Evolutionary conservation across 2,888 invertebrate species (phyloP).

Genomic region (Catocala nupta): DNA sequence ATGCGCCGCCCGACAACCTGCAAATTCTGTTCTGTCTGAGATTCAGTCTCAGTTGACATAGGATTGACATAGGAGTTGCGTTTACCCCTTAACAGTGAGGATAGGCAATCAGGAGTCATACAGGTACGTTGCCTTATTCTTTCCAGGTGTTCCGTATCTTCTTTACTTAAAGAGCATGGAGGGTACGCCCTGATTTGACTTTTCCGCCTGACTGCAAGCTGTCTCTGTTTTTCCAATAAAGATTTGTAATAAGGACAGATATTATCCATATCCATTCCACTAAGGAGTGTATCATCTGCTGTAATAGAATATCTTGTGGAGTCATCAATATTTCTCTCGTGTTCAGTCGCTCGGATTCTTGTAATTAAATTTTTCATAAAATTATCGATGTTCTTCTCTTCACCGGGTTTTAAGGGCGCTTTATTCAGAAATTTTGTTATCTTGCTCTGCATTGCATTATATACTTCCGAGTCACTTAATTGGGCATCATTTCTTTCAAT

Average conservation of each 20-base stretch:
- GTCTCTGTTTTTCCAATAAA: no score
- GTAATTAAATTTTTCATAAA: slow-evolving; percentile 51
- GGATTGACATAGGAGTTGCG: slow-evolving; percentile 47
- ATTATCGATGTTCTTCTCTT: slow-evolving; percentile 33
- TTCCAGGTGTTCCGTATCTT: slow-evolving; percentile 60
- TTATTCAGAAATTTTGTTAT: slow-evolving; percentile 61
- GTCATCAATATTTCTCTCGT: slow-evolving; percentile 49
- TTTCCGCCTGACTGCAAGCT: no score
- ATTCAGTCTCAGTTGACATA: slow-evolving; percentile 46
- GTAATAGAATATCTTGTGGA: slow-evolving; percentile 29
- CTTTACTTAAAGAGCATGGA: slow-evolving; percentile 53
- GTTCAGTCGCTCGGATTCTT: slow-evolving; percentile 52
- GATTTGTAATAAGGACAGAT: no score
- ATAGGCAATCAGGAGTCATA: slow-evolving; percentile 30
- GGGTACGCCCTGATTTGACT: slow-evolving; percentile 23
- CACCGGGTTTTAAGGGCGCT: slow-evolving; percentile 49
- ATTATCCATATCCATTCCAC: neutral
- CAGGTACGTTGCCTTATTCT: slow-evolving; percentile 55
- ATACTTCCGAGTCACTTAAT: slow-evolving; percentile 29
- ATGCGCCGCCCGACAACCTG: neutral
- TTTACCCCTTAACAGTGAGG: slow-evolving; percentile 15
- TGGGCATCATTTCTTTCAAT: slow-evolving; percentile 53
- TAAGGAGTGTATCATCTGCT: neutral
- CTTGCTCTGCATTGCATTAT: slow-evolving; percentile 51
- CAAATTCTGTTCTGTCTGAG: slow-evolving; percentile 55